Base-by-base conservation (phyloP, 2,797 vertebrate species). In the Siniperca scherzeri region DNA sequence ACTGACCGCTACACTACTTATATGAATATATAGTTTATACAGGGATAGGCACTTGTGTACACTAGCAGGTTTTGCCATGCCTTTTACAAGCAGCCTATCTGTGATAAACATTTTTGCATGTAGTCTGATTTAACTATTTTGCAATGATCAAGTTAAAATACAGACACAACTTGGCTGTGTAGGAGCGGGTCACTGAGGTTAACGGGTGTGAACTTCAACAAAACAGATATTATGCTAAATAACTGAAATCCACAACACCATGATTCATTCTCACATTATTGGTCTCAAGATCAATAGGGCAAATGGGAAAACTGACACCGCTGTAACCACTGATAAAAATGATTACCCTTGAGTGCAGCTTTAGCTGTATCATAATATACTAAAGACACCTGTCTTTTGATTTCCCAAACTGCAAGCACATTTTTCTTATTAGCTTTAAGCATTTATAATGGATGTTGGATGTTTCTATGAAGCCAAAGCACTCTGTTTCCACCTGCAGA, bases 61-160 rank as follows among this genome's bases (percentile, higher is more conserved):
- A 57, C 3, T 9, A 27, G 46, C 27, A 61, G 44, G 8, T 0
- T 56, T 5, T 2, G 7, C 3, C 30, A 42, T 1, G 1, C n/a
- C 22, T 27, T 72, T 50, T 65, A 2, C 9, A 70, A 33, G 40
- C 48, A 64, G 70, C 5, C 6, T 14, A 50, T 69, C 25, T 62
- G 42, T 67, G 36, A 70, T 17, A 38, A 60, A 60, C 21, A 60
- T 60, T 76, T 68, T 48, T 44, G 57, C 27, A 19, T 19, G 27
- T 60, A 44, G 46, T 78, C 62, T 86, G 72, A 87, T 81, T 75
- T 69, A 71, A 86, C 38, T 62, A 9, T 77, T 80, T 66, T 57
- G 52, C 62, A 88, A 62, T 61, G 27, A 62, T 75, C 33, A 19
- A 6, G 12, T 64, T 69, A 61, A 66, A 76, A 38, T 67, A 52